Conservation (phyloP, 2,797 vertebrate genomes). For the Nannoperca australis region DNA sequence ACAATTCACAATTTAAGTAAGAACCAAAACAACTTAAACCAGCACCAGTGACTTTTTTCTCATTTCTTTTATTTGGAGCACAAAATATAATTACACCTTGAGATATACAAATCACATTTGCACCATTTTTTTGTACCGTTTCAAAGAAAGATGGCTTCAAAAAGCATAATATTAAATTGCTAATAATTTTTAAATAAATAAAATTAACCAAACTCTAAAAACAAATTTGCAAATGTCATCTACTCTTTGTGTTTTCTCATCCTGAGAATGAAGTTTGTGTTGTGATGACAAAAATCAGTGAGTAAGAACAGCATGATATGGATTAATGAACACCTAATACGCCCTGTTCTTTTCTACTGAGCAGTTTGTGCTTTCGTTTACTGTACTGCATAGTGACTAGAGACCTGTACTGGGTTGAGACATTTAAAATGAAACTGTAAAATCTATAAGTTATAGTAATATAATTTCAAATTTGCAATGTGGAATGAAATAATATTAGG, state of each 20-base stretch:
- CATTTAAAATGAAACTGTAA: slow-evolving; percentile 59
- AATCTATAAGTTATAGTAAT: slow-evolving; percentile 48
- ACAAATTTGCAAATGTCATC: slow-evolving; percentile 66
- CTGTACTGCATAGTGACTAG: slow-evolving; percentile 80
- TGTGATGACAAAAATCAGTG: slow-evolving; percentile 59
- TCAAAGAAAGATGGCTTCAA: slow-evolving; percentile 74
- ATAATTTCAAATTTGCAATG: slow-evolving; percentile 58
- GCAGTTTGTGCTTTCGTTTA: slow-evolving; percentile 77
- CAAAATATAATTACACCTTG: slow-evolving; percentile 86
- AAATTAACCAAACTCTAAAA: slow-evolving; percentile 78
- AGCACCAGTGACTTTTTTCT: slow-evolving; percentile 36
- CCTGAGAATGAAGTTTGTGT: slow-evolving; percentile 76
- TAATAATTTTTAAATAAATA: slow-evolving; percentile 84
- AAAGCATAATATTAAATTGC: slow-evolving; percentile 77
- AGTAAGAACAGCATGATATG: slow-evolving; percentile 44
- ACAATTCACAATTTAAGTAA: slow-evolving; percentile 16
- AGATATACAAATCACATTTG: slow-evolving; percentile 85
- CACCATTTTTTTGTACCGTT: slow-evolving; percentile 74
- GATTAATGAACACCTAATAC: slow-evolving; percentile 55
- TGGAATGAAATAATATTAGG: slow-evolving; percentile 69
- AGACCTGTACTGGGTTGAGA: slow-evolving; percentile 62
- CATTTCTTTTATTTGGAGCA: slow-evolving; percentile 85
- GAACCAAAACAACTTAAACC: slow-evolving; percentile 23
- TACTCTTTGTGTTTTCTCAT: slow-evolving; percentile 72
- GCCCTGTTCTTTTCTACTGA: slow-evolving; percentile 55